Percentiles rank a stretch among this genome's conserved stretches.
Conservation (phyloP, 2,888 invertebrate genomes). For the Keiferia lycopersicella region DNA sequence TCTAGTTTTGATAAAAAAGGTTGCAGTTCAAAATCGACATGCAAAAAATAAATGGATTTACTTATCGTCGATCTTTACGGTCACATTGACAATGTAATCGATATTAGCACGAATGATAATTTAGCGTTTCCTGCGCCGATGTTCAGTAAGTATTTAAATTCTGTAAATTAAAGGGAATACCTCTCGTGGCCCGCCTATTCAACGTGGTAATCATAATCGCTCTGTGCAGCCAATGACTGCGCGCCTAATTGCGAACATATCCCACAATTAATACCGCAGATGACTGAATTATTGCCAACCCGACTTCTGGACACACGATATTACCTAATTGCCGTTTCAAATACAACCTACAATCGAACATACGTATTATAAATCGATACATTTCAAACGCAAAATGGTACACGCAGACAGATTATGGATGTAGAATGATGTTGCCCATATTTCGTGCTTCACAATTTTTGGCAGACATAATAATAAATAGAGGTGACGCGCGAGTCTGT, state of each 20-base stretch:
- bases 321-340: conserved; percentile 32
- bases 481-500: conserved; percentile 47
- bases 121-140: conserved; percentile 16
- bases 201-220: conserved; percentile 46
- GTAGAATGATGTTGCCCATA: conserved; percentile 39
- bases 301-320: conserved; percentile 28
- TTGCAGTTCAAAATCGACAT: not conserved
- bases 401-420: conserved; percentile 34
- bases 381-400: conserved; percentile 18
- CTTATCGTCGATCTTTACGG: not conserved
- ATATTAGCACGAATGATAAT: conserved; percentile 5
- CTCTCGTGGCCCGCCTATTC: conserved; percentile 31
- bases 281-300: conserved; percentile 33
- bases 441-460: conserved; percentile 48
- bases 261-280: conserved; percentile 32
- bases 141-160: conserved; percentile 24
- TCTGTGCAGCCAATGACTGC: conserved; percentile 51
- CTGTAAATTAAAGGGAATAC: conserved; percentile 36
- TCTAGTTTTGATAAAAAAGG: conserved; percentile 1
- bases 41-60: conserved; percentile 9
- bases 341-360: conserved; percentile 31
- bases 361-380: conserved; percentile 30
- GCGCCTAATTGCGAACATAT: conserved; percentile 47
- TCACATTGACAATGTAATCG: not conserved
- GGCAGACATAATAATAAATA: conserved; percentile 53